Evolutionary conservation across 2,113 vertebrate genomes (phyloP).

Genomic region (Archilochus colubris): DNA sequence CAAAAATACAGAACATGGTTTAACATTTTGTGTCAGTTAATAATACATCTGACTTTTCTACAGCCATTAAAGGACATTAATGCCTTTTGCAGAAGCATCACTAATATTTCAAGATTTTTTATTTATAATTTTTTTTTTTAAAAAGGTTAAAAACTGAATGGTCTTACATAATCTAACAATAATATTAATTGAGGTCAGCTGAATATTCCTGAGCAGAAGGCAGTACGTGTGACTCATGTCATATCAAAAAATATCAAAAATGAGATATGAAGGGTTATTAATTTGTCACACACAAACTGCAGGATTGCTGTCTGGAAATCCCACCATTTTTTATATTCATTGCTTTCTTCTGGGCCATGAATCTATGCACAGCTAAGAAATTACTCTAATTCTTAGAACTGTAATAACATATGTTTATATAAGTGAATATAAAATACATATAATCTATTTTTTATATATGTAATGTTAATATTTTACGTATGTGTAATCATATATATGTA

Average conservation of each 20-base stretch:
- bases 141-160: neutral
- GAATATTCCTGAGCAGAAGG: neutral
- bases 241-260: neutral
- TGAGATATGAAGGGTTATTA: neutral
- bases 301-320: neutral
- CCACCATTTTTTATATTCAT: neutral
- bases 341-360: neutral
- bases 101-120: neutral
- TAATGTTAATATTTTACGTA: neutral
- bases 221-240: too few relatives aligned
- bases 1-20: neutral
- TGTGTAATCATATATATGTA: neutral
- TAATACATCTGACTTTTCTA: neutral
- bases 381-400: neutral
- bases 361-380: neutral
- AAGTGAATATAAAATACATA: neutral
- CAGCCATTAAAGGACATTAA: neutral
- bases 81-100: neutral
- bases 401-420: too few relatives aligned
- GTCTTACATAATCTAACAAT: neutral
- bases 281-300: neutral
- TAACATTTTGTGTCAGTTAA: neutral
- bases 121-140: neutral
- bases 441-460: neutral
- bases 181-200: neutral